Conservation (phyloP, 2,888 invertebrate species). For the Microplitis deprimator region DNA sequence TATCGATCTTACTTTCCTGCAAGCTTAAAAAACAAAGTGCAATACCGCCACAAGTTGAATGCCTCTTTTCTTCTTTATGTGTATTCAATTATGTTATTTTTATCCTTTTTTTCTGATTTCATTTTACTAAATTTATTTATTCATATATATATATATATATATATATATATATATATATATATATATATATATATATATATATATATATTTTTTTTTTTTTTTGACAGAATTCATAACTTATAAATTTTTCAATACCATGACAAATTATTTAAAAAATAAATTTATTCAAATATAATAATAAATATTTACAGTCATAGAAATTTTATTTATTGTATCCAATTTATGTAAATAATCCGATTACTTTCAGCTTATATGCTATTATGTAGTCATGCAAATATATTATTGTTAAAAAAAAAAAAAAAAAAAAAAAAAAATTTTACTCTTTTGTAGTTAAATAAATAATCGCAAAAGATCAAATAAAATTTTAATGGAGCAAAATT, state of each 20-base stretch:
- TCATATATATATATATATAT: not conserved
- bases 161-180: no score
- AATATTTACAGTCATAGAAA: not conserved
- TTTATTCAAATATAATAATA: not conserved
- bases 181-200: not conserved
- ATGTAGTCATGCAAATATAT: not conserved
- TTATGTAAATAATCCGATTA: not conserved
- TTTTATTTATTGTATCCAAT: not conserved
- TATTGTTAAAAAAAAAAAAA: not conserved
- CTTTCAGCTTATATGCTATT: not conserved
- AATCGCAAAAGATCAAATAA: no score
- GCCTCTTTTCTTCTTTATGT: slow-evolving; percentile 11
- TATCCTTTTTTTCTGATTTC: no score
- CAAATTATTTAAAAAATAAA: not conserved
- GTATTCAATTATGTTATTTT: not conserved
- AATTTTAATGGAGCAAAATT: no score
- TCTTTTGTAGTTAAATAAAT: not conserved
- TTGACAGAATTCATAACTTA: not conserved
- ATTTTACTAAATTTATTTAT: no score
- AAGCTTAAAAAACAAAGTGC: slow-evolving; percentile 28
- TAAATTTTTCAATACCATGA: not conserved
- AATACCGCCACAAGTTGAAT: slow-evolving; percentile 21
- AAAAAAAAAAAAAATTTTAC: no score
- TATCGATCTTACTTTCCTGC: slow-evolving; percentile 43
- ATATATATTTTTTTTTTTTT: not conserved